A percentile compares a stretch with the other conserved stretches of the same genome.
phyloP scores from a whole-genome alignment of 2,113 vertebrate genomes.

The Callithrix jacchus region DNA sequence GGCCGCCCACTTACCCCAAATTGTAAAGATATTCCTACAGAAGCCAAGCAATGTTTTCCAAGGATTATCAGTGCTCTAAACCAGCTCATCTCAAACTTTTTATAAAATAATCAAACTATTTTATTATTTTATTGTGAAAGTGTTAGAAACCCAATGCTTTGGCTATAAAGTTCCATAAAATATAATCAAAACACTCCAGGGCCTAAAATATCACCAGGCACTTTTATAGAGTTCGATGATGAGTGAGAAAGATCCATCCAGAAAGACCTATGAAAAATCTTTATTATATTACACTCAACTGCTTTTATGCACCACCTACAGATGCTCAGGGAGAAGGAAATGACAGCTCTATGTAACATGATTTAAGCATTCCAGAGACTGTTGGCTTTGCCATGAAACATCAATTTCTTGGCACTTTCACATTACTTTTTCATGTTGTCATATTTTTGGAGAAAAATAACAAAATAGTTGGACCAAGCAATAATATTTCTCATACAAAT shows the following conservation, averaged over 20 bases:
- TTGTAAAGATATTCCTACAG: not conserved
- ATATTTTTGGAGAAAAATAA: conserved; percentile 23
- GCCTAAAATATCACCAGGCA: not conserved
- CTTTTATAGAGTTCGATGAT: not conserved
- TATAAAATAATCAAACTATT: not conserved
- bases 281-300: conserved; percentile 12
- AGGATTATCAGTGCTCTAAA: not conserved
- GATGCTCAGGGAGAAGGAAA: not conserved
- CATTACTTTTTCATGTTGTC: conserved; percentile 31
- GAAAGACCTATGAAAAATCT: not conserved
- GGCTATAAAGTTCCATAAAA: not conserved
- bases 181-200: not conserved
- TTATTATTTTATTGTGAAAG: not conserved
- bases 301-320: not conserved
- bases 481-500: not conserved
- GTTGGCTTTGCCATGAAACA: not conserved
- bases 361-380: not conserved
- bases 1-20: not conserved
- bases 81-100: not conserved
- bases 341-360: not conserved
- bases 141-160: not conserved
- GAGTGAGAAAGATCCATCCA: conserved; percentile 13
- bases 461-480: conserved; percentile 10
- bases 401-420: not conserved
- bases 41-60: not conserved